These are phyloP conservation scores for Apomyelois bistriatella DNA, from an alignment of 2,888 invertebrate genomes.

Conservation along the genomic window DNA sequence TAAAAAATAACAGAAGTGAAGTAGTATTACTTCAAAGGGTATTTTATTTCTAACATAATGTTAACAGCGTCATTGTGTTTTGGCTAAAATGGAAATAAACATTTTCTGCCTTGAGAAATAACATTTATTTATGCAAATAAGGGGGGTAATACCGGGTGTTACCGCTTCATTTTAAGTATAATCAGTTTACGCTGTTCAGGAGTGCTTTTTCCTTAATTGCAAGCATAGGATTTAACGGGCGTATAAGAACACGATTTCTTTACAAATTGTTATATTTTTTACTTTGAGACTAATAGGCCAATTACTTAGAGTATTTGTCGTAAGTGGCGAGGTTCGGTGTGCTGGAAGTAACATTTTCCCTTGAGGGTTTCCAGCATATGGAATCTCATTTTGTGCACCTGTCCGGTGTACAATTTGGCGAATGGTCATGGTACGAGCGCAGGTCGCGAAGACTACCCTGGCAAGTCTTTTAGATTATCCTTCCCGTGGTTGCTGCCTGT, in stretches of 20 bases:
- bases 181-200: no score
- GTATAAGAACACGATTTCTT: slow-evolving; percentile 50
- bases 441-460: no score
- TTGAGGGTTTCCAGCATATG: no score
- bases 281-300: slow-evolving; percentile 25
- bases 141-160: slow-evolving; percentile 54
- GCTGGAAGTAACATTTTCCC: no score
- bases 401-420: no score
- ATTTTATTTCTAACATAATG: slow-evolving; percentile 17
- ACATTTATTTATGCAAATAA: slow-evolving; percentile 63
- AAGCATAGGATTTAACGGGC: slow-evolving; percentile 60
- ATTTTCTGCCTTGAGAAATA: slow-evolving; percentile 41
- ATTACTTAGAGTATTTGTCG: no score
- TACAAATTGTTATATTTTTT: slow-evolving; percentile 43
- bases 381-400: no score
- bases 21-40: slow-evolving; percentile 8
- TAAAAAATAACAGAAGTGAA: no score
- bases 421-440: no score
- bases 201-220: slow-evolving; percentile 58
- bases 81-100: slow-evolving; percentile 44
- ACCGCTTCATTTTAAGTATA: slow-evolving; percentile 64
- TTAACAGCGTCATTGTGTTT: slow-evolving; percentile 28
- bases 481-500: no score
- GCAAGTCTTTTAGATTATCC: no score
- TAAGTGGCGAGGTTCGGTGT: no score